phyloP scores from a whole-genome alignment of 2,113 vertebrate species.

The Podiceps cristatus region DNA sequence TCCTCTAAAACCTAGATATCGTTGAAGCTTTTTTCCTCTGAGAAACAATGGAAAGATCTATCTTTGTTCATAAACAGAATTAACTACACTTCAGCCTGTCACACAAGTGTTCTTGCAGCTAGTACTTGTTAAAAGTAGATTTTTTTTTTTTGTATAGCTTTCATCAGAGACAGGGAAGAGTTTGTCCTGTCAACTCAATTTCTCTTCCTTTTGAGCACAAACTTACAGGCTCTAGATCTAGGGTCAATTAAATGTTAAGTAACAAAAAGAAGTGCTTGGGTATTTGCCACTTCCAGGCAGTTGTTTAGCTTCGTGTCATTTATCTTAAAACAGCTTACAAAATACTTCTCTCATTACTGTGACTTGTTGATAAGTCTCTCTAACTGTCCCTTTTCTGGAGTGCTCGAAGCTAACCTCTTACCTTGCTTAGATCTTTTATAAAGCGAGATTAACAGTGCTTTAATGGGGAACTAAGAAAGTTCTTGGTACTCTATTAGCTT shows the following conservation, averaged over 20 bases:
- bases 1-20: neutral
- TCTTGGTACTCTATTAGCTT: neutral
- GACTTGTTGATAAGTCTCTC: neutral
- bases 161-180: neutral
- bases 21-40: neutral
- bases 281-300: neutral
- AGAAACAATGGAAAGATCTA: neutral
- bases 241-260: neutral
- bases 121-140: neutral
- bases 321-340: neutral
- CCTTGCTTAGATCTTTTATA: neutral
- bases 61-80: neutral
- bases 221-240: neutral
- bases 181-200: neutral
- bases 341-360: neutral
- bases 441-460: neutral
- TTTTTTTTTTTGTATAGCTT: neutral
- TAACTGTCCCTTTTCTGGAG: neutral
- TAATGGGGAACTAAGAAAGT: neutral
- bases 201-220: neutral
- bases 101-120: neutral
- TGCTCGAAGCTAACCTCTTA: neutral
- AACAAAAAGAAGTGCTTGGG: neutral
- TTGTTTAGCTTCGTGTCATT: neutral
- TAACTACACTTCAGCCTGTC: neutral